Evolutionary conservation across 2,797 vertebrate genomes (phyloP).

Genomic region (Anguilla obscura): DNA sequence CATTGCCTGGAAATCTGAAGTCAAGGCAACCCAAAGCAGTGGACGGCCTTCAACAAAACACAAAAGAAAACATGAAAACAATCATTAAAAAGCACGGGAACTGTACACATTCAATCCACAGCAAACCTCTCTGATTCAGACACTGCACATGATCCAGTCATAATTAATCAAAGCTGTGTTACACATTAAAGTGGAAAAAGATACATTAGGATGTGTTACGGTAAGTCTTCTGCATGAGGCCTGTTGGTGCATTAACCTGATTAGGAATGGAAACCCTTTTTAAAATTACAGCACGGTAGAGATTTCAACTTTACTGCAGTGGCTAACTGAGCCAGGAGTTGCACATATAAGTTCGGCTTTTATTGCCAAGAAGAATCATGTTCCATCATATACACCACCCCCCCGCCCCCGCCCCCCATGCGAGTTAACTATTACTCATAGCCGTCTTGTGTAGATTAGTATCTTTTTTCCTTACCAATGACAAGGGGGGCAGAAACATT

Average conservation of each 20-base stretch:
- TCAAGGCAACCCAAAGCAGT: conserved; percentile 83
- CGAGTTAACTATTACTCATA: background rate
- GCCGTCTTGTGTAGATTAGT: background rate
- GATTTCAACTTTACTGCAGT: background rate
- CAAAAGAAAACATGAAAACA: conserved; percentile 20
- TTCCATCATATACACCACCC: background rate
- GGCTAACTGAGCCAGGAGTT: background rate
- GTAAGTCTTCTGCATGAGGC: conserved; percentile 19
- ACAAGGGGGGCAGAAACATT: background rate
- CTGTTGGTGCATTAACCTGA: conserved; percentile 35
- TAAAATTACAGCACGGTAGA: conserved; percentile 30
- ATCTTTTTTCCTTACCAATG: background rate
- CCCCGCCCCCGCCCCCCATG: no score
- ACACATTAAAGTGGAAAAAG: conserved; percentile 21
- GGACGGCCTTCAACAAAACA: conserved; percentile 71
- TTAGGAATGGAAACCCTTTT: conserved; percentile 34
- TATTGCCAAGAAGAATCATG: background rate
- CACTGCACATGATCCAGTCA: conserved; percentile 18
- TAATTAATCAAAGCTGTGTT: conserved; percentile 29
- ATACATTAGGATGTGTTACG: conserved; percentile 27
- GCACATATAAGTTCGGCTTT: background rate
- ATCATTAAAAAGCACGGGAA: conserved; percentile 7
- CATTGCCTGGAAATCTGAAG: conserved; percentile 79
- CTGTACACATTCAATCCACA: background rate
- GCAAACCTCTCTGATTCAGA: background rate